These are phyloP conservation scores for Peromyscus nudipes DNA, from an alignment of 2,797 vertebrate species.

Conservation along the genomic window DNA sequence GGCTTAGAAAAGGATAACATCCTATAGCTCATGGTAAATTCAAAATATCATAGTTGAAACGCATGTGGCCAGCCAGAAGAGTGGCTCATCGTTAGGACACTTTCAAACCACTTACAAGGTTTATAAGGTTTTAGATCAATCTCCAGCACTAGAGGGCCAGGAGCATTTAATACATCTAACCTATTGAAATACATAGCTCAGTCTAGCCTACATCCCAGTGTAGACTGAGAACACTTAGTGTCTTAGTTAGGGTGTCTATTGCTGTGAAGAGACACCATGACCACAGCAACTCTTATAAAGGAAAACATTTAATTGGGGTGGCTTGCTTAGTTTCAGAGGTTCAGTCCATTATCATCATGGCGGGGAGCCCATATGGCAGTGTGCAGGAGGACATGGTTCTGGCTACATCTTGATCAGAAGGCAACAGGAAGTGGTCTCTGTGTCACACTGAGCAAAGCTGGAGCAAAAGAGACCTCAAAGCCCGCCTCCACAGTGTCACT, in stretches of 20 bases:
- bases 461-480: neutral
- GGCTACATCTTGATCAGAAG: neutral
- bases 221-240: neutral
- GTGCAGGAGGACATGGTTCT: neutral
- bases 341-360: neutral
- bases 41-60: neutral
- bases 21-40: neutral
- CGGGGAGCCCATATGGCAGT: neutral
- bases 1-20: neutral
- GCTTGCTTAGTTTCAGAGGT: neutral
- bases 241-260: neutral
- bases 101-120: neutral
- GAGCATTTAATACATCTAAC: neutral
- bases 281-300: neutral
- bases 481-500: neutral
- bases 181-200: neutral
- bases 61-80: neutral
- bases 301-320: neutral
- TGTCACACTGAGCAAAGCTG: neutral
- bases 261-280: neutral
- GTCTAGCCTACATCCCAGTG: no score
- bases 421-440: neutral
- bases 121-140: no score
- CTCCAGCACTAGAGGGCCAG: neutral
- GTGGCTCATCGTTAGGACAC: neutral